These are phyloP conservation scores for Eurosta solidaginis DNA, from an alignment of 1,140 invertebrate genomes.

Conservation along the genomic window DNA sequence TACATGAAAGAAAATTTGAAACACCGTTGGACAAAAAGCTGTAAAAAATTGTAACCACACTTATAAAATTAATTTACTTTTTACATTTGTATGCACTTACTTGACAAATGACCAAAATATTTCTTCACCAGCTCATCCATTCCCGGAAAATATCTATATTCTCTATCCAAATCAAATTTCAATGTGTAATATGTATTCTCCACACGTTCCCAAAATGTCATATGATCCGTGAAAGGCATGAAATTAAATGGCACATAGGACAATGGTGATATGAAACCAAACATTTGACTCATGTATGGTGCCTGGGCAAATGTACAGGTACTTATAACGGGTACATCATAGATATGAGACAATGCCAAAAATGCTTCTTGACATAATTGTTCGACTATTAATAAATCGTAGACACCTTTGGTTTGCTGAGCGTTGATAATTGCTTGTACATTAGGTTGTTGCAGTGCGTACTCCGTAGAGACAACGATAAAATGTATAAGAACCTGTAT, in stretches of 20 bases:
- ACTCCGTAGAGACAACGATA: too few relatives aligned
- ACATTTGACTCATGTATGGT: conserved; percentile 48
- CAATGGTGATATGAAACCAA: conserved; percentile 49
- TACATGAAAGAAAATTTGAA: too few relatives aligned
- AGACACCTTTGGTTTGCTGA: conserved; percentile 49
- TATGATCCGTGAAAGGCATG: conserved; percentile 44
- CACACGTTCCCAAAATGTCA: conserved; percentile 57
- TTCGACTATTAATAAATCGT: conserved; percentile 58
- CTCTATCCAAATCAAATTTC: conserved; percentile 37
- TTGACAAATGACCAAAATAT: conserved; percentile 51
- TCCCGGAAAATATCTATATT: conserved; percentile 47
- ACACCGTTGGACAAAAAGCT: too few relatives aligned
- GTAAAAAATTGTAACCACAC: too few relatives aligned
- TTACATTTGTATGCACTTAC: conserved; percentile 15
- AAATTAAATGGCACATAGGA: conserved; percentile 51
- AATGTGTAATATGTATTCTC: conserved; percentile 36
- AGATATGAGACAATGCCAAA: too few relatives aligned
- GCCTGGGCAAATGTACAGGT: conserved; percentile 56
- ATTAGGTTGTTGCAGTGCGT: conserved; percentile 51
- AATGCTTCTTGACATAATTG: conserved; percentile 58
- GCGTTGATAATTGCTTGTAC: conserved; percentile 54
- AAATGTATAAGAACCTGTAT: too few relatives aligned
- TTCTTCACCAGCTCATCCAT: conserved; percentile 53
- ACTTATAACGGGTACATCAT: too few relatives aligned
- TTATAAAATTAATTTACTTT: too few relatives aligned